Conservation (phyloP, 2,113 vertebrate genomes). For the Passer montanus region DNA sequence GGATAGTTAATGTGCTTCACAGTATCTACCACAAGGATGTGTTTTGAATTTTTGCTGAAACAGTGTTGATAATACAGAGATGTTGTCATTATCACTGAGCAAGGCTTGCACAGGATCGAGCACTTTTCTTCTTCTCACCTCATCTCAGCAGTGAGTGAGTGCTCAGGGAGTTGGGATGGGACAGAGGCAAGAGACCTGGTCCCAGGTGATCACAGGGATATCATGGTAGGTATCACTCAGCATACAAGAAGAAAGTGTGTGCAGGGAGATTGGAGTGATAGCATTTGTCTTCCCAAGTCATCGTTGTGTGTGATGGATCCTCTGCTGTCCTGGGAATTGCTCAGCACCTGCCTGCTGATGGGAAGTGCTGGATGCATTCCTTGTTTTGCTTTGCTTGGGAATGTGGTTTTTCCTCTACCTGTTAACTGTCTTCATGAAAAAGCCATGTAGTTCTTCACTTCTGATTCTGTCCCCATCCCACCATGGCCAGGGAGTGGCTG, state of each 20-base stretch:
- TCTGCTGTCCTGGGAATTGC: neutral
- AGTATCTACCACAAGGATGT: accelerated
- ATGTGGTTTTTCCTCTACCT: neutral
- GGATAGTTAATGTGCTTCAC: neutral
- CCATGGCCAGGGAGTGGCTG: too few species aligned
- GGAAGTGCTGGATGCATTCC: neutral
- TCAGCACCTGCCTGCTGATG: neutral
- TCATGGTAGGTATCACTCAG: neutral
- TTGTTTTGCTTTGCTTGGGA: neutral
- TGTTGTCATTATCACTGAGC: neutral
- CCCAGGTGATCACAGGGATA: neutral
- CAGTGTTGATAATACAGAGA: neutral
- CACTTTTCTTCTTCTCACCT: neutral
- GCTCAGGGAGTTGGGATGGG: neutral
- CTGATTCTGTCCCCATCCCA: neutral
- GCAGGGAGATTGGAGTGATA: neutral
- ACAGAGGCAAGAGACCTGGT: neutral
- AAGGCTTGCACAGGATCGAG: neutral
- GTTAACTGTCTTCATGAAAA: neutral
- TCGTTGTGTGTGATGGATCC: accelerated
- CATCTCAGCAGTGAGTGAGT: accelerated
- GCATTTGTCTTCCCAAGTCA: neutral
- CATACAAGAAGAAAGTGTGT: neutral
- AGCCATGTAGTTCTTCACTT: neutral
- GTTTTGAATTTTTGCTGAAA: neutral